Percentiles rank a stretch among this genome's conserved stretches.
Conservation (phyloP, 2,113 vertebrate genomes). For the Argyrosomus japonicus region DNA sequence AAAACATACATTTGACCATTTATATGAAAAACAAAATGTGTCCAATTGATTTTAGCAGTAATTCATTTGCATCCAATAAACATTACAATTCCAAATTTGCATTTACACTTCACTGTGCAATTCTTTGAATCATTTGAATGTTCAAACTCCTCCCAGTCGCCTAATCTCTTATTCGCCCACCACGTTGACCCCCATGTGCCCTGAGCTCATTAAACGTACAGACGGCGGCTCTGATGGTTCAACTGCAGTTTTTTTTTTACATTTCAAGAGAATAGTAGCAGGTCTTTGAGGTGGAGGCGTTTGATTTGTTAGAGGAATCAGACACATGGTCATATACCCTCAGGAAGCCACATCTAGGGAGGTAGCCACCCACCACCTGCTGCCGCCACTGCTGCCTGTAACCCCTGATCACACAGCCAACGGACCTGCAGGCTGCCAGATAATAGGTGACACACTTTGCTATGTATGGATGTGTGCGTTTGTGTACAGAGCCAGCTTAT, state of each 20-base stretch:
- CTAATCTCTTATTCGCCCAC: slow-evolving; percentile 28
- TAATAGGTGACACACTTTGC: slow-evolving; percentile 39
- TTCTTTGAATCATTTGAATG: not conserved
- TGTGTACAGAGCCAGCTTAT: slow-evolving; percentile 7
- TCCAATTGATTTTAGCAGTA: no score
- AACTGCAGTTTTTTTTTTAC: slow-evolving; percentile 9
- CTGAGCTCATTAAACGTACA: slow-evolving; percentile 42
- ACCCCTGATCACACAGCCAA: slow-evolving; percentile 46
- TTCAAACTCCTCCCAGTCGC: slow-evolving; percentile 16
- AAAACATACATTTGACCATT: no score
- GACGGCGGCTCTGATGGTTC: not conserved
- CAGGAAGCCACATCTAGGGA: slow-evolving; percentile 39
- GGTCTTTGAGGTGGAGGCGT: slow-evolving; percentile 41
- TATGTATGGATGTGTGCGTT: not conserved
- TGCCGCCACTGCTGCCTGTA: slow-evolving; percentile 27
- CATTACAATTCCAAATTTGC: not conserved
- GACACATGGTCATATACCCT: slow-evolving; percentile 22
- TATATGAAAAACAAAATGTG: no score
- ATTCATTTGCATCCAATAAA: not conserved
- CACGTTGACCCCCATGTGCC: slow-evolving; percentile 24
- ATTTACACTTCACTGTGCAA: not conserved
- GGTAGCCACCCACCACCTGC: slow-evolving; percentile 32
- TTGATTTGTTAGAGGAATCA: slow-evolving; percentile 63
- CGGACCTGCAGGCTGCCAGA: slow-evolving; percentile 17
- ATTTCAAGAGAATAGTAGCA: slow-evolving; percentile 17